Base-by-base conservation (phyloP, 2,797 vertebrate genomes). In the Vultur gryphus region DNA sequence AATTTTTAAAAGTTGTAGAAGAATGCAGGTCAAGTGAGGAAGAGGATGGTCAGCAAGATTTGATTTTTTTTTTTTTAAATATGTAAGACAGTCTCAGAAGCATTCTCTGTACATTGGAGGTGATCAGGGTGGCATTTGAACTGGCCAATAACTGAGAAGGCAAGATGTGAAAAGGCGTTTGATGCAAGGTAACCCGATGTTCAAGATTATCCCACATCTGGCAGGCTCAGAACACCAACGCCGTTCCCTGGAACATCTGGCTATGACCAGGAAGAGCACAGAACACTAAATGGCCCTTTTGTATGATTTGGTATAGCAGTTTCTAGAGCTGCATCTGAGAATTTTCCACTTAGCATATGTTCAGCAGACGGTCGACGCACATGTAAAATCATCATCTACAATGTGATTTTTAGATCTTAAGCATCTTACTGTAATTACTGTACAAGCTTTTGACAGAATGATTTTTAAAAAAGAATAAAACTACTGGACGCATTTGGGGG, bases 351-450 rank as follows among this genome's bases (percentile, higher is more conserved):
- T 31, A 11, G 8, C 20, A 4, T 55, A 6, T 20, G 11, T 41
- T 73, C 44, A 84, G n/a, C 37, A 65, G 62, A 13, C 21, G 55
- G n/a, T 6, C 10, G 2, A 29, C 1, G 2, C 16, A 31, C 2
- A 0, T 37, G 15, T 66, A 35, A 86, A 89, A 76, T 86, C 33
- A 67, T 64, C 17, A 19, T 39, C 6, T 41, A 25, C 59, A 61
- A 37, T 23, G 48, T 62, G 75, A 39, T 64, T 87, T 94, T 86
- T 67, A 87, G 31, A 51, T 86, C 69, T 89, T 69, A 5, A 70
- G 46, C 39, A 55, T 91, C n/a, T 71, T 71, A 46, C 61, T 85
- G 81, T 95, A 96, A 96, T 94, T 94, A 97, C 75, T 87, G 59
- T 83, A 61, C 49, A 39, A 51, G 43, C 58, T 76, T 90, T 43